These are phyloP conservation scores for Brenthis hecate DNA, from an alignment of 2,888 invertebrate genomes.

Conservation along the genomic window DNA sequence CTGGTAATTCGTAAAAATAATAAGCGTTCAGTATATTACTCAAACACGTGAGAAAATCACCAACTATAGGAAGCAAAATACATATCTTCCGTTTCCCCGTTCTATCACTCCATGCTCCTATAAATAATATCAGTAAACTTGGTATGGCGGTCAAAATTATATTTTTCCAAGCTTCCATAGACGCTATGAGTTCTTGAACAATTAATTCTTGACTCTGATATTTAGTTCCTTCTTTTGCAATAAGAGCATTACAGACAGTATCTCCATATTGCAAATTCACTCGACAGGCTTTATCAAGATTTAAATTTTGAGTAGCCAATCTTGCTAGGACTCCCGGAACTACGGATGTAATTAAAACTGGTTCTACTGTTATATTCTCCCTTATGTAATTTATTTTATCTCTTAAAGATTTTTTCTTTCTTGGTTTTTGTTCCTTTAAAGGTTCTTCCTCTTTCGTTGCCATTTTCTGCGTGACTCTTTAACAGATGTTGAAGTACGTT, in stretches of 20 bases:
- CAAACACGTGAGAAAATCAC: slow-evolving; percentile 74
- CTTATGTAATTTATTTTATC: slow-evolving; percentile 74
- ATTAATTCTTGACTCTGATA: slow-evolving; percentile 84
- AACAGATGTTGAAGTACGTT: slow-evolving; percentile 22
- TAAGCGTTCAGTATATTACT: slow-evolving; percentile 79
- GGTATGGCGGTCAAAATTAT: slow-evolving; percentile 80
- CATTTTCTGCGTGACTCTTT: slow-evolving; percentile 48
- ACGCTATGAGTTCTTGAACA: slow-evolving; percentile 80
- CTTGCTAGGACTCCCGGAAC: slow-evolving; percentile 85
- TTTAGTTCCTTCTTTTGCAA: slow-evolving; percentile 85
- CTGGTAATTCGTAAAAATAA: slow-evolving; percentile 78
- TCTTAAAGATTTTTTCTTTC: slow-evolving; percentile 57
- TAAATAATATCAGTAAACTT: slow-evolving; percentile 77
- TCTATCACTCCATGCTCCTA: slow-evolving; percentile 84
- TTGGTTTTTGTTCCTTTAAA: slow-evolving; percentile 50
- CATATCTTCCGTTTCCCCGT: slow-evolving; percentile 81
- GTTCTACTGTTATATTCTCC: slow-evolving; percentile 85
- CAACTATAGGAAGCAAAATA: slow-evolving; percentile 79
- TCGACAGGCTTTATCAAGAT: slow-evolving; percentile 92
- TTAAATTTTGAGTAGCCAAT: slow-evolving; percentile 91
- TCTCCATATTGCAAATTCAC: slow-evolving; percentile 88
- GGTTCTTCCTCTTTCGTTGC: slow-evolving; percentile 58
- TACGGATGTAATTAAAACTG: slow-evolving; percentile 84
- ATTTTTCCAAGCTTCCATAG: slow-evolving; percentile 81
- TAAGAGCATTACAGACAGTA: slow-evolving; percentile 87